Evolutionary conservation across 2,113 vertebrate species (phyloP), one percentile per base, ranked within the genome.

Genomic region (Lagopus leucura): DNA sequence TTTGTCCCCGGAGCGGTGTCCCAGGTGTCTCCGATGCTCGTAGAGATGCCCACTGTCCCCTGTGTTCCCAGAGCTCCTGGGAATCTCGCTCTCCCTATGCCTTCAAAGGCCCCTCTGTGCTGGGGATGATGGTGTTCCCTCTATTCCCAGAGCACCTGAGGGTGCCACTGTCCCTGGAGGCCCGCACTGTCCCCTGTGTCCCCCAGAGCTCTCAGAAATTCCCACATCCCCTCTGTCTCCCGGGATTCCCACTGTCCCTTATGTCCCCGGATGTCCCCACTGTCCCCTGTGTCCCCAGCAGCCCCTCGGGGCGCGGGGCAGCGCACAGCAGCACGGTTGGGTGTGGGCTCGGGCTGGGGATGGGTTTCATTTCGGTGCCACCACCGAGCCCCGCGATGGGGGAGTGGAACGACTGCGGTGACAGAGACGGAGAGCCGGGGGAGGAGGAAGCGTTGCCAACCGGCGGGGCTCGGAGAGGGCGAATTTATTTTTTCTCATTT

Each of bases 391-490:
- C 54, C 13, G 54, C 28, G 54, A 19, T 32, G 54, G 30, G 28
- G 54, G 54, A 57, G 17, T 17, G 28, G 96, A 95, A 97, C 92
- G 93, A 80, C 94, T 88, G 81, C 90, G 89, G 79, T 95, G 97
- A 95, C 96, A 96, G 92, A 97, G 92, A 98, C 95, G 84, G 91
- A 97, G 97, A 76, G 88, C 83, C 50, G 3, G 66, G 91, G 69
- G 81, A 93, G 94, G 86, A 89, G 72, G 66, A 76, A 91, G 94
- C 95, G 97, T 92, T 96, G 96, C 97, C 96, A 97, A 84, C 97
- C 92, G 55, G 89, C 94, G 72, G 75, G 94, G 85, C 94, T 66
- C 79, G 73, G 80, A 81, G 82, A 11, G 88, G 95, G 73, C 42
- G 47, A 95, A 86, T 93, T 95, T 57, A 43, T 95, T 95, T 79